Conservation (phyloP, 2,888 invertebrate species). For the Cheilosia scutellata region DNA sequence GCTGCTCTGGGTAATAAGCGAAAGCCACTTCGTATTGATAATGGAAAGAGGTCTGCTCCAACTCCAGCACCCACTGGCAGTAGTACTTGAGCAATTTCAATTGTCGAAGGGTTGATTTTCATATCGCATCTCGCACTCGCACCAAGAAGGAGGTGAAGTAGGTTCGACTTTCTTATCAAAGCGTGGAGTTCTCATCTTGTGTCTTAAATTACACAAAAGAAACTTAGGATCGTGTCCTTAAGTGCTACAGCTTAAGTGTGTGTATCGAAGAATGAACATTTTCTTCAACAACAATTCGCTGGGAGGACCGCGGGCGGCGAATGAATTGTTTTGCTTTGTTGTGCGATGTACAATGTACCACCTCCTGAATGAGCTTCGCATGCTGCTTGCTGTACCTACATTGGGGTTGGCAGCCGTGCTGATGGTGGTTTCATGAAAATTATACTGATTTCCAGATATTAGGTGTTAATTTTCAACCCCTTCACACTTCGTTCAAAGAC, state of each 20-base stretch:
- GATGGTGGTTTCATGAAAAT: constrained; percentile 67
- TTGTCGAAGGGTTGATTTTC: constrained; percentile 71
- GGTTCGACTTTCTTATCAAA: constrained; percentile 71
- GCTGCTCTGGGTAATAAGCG: constrained; percentile 57
- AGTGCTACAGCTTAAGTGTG: constrained; percentile 64
- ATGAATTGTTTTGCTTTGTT: constrained; percentile 72
- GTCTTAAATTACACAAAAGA: constrained; percentile 72
- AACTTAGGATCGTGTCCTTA: constrained; percentile 67
- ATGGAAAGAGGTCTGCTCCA: constrained; percentile 38
- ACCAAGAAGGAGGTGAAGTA: constrained; percentile 38
- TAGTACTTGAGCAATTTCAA: constrained; percentile 52
- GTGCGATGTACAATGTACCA: constrained; percentile 42
- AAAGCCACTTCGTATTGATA: constrained; percentile 69
- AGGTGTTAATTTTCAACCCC: constrained; percentile 78
- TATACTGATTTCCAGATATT: constrained; percentile 78
- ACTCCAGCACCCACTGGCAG: not conserved
- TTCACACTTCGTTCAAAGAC: constrained; percentile 71
- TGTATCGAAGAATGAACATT: constrained; percentile 61
- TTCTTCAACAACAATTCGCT: constrained; percentile 46
- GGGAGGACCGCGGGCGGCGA: constrained; percentile 60
- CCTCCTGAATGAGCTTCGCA: not conserved
- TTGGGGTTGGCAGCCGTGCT: constrained; percentile 16
- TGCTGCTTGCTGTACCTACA: constrained; percentile 13
- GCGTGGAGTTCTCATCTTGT: constrained; percentile 48
- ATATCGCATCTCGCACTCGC: constrained; percentile 40